Percentiles rank a stretch among this genome's conserved stretches.
Conservation (phyloP, 2,888 invertebrate species). For the Agrotis exclamationis region DNA sequence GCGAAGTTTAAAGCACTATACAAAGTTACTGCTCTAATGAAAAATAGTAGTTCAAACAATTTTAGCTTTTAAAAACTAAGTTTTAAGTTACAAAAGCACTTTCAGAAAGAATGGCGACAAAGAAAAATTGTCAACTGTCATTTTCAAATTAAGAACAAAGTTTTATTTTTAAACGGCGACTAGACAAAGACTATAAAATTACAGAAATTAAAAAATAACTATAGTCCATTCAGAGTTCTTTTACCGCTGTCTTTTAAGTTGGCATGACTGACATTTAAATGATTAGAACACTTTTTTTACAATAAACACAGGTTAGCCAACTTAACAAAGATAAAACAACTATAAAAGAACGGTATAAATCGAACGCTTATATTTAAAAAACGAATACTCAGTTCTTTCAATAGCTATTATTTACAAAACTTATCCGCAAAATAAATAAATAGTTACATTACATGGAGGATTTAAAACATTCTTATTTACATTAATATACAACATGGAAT, state of each 20-base stretch:
- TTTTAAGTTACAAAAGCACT: constrained; percentile 28
- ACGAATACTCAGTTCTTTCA: constrained; percentile 75
- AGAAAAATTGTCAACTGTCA: constrained; percentile 1
- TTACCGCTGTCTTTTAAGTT: background rate
- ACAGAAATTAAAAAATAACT: constrained; percentile 20
- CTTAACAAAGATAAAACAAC: background rate
- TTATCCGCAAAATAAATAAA: constrained; percentile 78
- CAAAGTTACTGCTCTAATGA: constrained; percentile 48
- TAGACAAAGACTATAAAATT: constrained; percentile 46
- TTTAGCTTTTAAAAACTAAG: constrained; percentile 33
- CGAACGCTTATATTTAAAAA: constrained; percentile 58
- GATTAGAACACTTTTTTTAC: background rate
- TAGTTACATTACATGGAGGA: constrained; percentile 73
- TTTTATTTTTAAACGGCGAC: constrained; percentile 41
- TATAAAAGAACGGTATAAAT: background rate
- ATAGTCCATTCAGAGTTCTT: background rate
- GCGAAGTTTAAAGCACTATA: constrained; percentile 49
- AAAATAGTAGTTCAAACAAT: constrained; percentile 39
- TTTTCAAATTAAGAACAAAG: constrained; percentile 28
- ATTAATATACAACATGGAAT: constrained; percentile 85
- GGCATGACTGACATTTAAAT: background rate
- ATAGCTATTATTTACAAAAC: constrained; percentile 84
- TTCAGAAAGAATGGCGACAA: constrained; percentile 5
- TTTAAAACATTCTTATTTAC: constrained; percentile 85
- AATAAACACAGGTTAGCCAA: background rate